Percentiles rank a stretch among this genome's conserved stretches.
Conservation (phyloP, 2,113 vertebrate species). For the Ovibos moschatus region DNA sequence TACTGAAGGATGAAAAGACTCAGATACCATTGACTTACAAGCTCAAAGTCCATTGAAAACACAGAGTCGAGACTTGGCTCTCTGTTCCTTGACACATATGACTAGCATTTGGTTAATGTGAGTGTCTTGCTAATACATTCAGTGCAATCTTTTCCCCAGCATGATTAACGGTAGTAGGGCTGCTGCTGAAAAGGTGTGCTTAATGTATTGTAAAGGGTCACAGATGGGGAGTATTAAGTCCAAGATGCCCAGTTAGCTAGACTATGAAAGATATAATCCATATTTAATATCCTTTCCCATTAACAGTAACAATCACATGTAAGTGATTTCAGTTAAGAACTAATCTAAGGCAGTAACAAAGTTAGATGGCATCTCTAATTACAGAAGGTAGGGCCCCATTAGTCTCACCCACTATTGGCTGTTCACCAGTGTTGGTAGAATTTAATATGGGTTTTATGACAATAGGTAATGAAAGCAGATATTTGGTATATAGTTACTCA, state of each 20-base stretch:
- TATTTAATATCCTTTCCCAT: constrained; percentile 66
- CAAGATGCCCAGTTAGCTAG: constrained; percentile 67
- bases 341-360: constrained; percentile 52
- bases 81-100: constrained; percentile 67
- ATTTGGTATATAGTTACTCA: neutral
- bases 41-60: constrained; percentile 61
- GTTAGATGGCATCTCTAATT: constrained; percentile 52
- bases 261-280: constrained; percentile 75
- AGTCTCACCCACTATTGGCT: constrained; percentile 14
- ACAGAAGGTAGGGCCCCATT: constrained; percentile 45
- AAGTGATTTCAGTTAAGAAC: constrained; percentile 70
- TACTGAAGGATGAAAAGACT: constrained; percentile 46
- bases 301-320: constrained; percentile 35
- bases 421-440: constrained; percentile 23
- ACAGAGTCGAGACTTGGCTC: constrained; percentile 27
- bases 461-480: neutral
- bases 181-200: constrained; percentile 71
- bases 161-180: constrained; percentile 74
- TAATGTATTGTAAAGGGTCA: constrained; percentile 74
- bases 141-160: constrained; percentile 65
- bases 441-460: constrained; percentile 15
- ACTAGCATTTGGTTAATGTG: constrained; percentile 73
- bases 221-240: constrained; percentile 72
- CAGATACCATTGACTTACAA: constrained; percentile 61
- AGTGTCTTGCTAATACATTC: constrained; percentile 69